Evolutionary conservation across 2,797 vertebrate genomes (phyloP).

Genomic region (Melanotaenia maccullochi): DNA sequence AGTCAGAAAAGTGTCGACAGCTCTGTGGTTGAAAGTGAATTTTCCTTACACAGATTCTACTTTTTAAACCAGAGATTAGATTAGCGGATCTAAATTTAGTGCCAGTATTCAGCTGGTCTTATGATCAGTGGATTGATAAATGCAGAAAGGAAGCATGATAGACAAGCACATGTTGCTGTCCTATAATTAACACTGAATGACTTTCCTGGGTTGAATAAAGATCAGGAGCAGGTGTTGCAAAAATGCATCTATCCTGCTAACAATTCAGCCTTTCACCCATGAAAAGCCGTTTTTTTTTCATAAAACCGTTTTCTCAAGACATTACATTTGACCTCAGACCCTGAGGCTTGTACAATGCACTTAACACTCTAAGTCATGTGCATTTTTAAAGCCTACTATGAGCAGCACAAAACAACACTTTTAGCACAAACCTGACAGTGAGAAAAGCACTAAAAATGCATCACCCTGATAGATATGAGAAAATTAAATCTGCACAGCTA

Average conservation of each 20-base stretch:
- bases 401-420: constrained; percentile 50
- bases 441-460: constrained; percentile 46
- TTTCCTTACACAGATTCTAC: not conserved
- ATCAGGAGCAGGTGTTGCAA: constrained; percentile 47
- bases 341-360: constrained; percentile 46
- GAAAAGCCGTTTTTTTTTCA: constrained; percentile 37
- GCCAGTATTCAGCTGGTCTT: constrained; percentile 11
- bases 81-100: constrained; percentile 11
- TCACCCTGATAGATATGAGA: constrained; percentile 41
- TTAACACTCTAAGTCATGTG: constrained; percentile 44
- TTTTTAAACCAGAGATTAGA: constrained; percentile 13
- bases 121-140: constrained; percentile 39
- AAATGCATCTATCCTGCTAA: constrained; percentile 17
- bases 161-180: constrained; percentile 35
- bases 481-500: constrained; percentile 45
- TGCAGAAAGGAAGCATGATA: constrained; percentile 26
- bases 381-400: constrained; percentile 54
- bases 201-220: constrained; percentile 39
- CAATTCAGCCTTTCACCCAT: constrained; percentile 34
- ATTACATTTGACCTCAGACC: constrained; percentile 56
- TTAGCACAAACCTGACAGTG: constrained; percentile 42
- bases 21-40: not conserved
- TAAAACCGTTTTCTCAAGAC: constrained; percentile 38
- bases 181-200: constrained; percentile 46
- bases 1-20: not conserved